Evolutionary conservation across 2,888 invertebrate genomes (phyloP).

Genomic region (Zeuzera pyrina): DNA sequence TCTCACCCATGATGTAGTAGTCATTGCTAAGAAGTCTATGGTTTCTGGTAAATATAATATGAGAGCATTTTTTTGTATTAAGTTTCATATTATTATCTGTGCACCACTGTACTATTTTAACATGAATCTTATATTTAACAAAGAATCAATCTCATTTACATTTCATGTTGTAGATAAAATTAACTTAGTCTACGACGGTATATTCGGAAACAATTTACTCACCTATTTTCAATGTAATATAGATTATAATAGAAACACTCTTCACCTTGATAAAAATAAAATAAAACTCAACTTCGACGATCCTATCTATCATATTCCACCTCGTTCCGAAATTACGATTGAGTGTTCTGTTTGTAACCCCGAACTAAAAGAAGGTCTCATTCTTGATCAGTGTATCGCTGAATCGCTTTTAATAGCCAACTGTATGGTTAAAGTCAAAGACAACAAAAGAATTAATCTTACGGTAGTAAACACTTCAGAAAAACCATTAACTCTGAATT

Average conservation of each 20-base stretch:
- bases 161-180: neutral
- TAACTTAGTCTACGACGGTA: neutral
- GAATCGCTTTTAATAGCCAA: neutral
- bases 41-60: too few relatives aligned
- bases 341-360: constrained; percentile 2
- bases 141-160: neutral
- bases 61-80: constrained; percentile 6
- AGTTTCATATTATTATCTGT: constrained; percentile 9
- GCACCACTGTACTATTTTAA: neutral
- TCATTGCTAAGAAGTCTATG: too few relatives aligned
- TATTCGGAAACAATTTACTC: neutral
- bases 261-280: constrained; percentile 1
- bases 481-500: constrained; percentile 5
- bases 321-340: constrained; percentile 16
- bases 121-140: neutral
- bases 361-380: neutral
- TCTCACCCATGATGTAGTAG: too few relatives aligned
- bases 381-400: neutral
- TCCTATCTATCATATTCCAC: constrained; percentile 12
- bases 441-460: neutral
- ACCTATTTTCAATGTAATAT: constrained; percentile 11
- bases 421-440: neutral
- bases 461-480: neutral
- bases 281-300: constrained; percentile 11
- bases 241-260: constrained; percentile 9